These are phyloP conservation scores for Platycheirus rosarum DNA, from an alignment of 2,888 invertebrate species.

Conservation along the genomic window DNA sequence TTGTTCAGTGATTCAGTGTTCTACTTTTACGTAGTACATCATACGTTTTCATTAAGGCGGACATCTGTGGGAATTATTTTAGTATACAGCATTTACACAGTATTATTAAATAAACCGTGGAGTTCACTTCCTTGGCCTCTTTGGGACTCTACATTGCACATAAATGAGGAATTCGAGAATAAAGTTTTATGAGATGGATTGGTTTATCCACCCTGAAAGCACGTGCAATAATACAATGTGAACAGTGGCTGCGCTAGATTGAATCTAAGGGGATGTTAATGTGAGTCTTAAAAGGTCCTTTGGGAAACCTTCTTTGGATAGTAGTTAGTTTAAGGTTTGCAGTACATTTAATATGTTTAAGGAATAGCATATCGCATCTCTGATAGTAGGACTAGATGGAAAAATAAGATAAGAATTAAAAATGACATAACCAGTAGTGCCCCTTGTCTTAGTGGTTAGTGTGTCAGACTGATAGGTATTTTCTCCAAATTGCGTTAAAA, in stretches of 20 bases:
- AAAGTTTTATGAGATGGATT: not conserved
- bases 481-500: too few relatives aligned
- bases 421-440: too few relatives aligned
- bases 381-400: too few relatives aligned
- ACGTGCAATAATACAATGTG: not conserved
- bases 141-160: not conserved
- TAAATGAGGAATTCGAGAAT: not conserved
- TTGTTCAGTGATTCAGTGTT: not conserved
- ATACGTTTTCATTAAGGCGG: not conserved
- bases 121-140: conserved; percentile 4
- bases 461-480: too few relatives aligned
- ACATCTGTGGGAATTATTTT: conserved; percentile 16
- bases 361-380: too few relatives aligned
- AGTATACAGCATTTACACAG: not conserved
- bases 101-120: conserved; percentile 11
- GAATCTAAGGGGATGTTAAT: not conserved
- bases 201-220: not conserved
- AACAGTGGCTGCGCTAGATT: not conserved
- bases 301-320: not conserved
- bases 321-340: not conserved
- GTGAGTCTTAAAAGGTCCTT: not conserved
- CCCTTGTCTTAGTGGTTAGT: too few relatives aligned
- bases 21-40: not conserved
- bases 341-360: not conserved
- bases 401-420: too few relatives aligned